Percentiles rank a stretch among this genome's conserved stretches.
Evolutionary conservation across 2,113 vertebrate genomes (phyloP).

Genomic region (Dolichotis patagonum): DNA sequence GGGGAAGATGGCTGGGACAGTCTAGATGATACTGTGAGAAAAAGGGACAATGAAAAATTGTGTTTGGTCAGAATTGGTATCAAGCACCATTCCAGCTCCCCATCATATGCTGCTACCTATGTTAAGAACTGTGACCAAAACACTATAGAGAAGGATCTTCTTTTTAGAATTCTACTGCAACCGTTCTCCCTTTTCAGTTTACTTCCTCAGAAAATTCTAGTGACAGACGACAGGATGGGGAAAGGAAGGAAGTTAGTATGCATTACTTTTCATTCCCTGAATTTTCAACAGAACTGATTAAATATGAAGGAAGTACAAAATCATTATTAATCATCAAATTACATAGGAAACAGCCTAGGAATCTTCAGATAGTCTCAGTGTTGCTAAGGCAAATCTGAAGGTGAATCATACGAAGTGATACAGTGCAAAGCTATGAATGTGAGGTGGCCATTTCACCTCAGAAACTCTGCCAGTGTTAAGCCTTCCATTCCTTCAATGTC

Average conservation of each 20-base stretch:
- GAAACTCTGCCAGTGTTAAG: slow-evolving; percentile 16
- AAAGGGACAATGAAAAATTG: slow-evolving; percentile 27
- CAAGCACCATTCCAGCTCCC: slow-evolving; percentile 54
- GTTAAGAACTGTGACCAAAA: slow-evolving; percentile 75
- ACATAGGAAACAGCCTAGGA: slow-evolving; percentile 39
- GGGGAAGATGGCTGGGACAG: slow-evolving; percentile 94
- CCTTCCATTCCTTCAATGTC: background rate
- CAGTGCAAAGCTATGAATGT: background rate
- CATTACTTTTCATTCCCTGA: slow-evolving; percentile 43
- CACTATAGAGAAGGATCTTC: slow-evolving; percentile 60
- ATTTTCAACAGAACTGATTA: slow-evolving; percentile 55
- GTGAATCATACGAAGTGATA: background rate
- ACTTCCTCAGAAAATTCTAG: slow-evolving; percentile 69
- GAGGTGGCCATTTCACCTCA: background rate
- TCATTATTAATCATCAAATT: slow-evolving; percentile 34
- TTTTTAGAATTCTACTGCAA: slow-evolving; percentile 52
- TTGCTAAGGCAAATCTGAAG: background rate
- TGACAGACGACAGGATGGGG: slow-evolving; percentile 68
- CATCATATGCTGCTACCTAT: slow-evolving; percentile 68
- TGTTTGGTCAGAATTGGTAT: slow-evolving; percentile 32
- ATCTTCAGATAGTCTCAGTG: background rate
- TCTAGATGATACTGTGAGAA: slow-evolving; percentile 91
- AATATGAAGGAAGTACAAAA: slow-evolving; percentile 57
- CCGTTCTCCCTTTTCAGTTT: slow-evolving; percentile 53
- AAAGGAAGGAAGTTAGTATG: slow-evolving; percentile 66